A percentile compares a stretch with the other conserved stretches of the same genome.
Evolutionary conservation across 2,113 vertebrate genomes (phyloP).

Genomic region (Noturus placidus): DNA sequence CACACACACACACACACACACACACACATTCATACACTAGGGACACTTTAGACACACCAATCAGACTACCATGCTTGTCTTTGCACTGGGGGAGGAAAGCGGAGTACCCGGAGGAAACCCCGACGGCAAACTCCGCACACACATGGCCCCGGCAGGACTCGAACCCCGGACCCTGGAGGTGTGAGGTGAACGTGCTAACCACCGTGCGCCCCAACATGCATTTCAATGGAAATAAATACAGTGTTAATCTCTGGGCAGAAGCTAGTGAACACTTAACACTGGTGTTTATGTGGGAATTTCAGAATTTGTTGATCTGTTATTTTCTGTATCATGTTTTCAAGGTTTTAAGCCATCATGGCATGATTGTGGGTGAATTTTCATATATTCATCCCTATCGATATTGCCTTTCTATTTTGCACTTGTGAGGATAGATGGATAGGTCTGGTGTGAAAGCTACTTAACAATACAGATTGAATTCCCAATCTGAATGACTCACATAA

Average conservation of each 20-base stretch:
- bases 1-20: no score
- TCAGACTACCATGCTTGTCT: no score
- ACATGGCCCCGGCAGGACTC: no score
- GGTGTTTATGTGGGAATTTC: background rate
- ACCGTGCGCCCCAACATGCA: no score
- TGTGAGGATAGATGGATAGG: slow-evolving; percentile 8
- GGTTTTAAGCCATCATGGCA: background rate
- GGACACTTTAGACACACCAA: no score
- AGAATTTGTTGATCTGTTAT: background rate
- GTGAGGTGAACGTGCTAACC: no score
- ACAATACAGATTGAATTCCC: slow-evolving; percentile 30
- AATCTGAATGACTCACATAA: slow-evolving; percentile 24
- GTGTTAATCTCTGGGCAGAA: background rate
- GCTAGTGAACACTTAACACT: background rate
- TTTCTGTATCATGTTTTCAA: background rate
- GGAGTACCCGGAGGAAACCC: no score
- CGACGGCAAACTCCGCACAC: no score
- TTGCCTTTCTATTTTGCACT: slow-evolving; percentile 11
- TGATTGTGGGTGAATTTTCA: background rate
- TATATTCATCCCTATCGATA: background rate
- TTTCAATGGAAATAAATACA: background rate
- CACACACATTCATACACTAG: no score
- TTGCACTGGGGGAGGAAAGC: no score
- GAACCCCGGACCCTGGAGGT: no score
- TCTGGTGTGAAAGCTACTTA: slow-evolving; percentile 15